These are phyloP conservation scores for Drosophila kanapiae DNA, from an alignment of 1,140 invertebrate genomes.

Conservation along the genomic window DNA sequence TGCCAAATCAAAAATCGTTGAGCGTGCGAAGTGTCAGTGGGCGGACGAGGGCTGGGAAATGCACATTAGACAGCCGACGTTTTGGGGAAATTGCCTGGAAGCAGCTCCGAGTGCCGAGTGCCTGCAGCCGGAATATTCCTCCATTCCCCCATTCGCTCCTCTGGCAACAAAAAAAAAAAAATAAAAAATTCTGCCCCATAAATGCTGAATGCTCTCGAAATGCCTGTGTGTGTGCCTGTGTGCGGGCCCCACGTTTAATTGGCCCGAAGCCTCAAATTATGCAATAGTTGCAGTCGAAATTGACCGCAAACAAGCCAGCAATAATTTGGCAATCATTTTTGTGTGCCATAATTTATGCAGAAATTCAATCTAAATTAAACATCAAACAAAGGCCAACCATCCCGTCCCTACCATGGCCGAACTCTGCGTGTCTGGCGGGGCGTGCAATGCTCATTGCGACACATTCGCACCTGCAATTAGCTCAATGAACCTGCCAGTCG, in stretches of 20 bases:
- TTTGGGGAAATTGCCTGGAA: conserved; percentile 46
- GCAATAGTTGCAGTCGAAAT: conserved; percentile 47
- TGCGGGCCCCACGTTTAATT: conserved; percentile 26
- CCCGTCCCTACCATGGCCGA: background rate
- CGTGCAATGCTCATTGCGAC: conserved; percentile 60
- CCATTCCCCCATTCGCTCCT: background rate
- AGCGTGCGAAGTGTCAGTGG: conserved; percentile 66
- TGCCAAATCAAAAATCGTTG: conserved; percentile 74
- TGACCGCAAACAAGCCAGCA: conserved; percentile 64
- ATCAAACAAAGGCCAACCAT: conserved; percentile 41
- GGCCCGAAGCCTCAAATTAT: conserved; percentile 42
- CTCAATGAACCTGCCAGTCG: conserved; percentile 48
- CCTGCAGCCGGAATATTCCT: conserved; percentile 2
- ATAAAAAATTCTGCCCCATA: conserved; percentile 27
- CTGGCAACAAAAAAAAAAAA: background rate
- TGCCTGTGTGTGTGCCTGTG: conserved; percentile 15
- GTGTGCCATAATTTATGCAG: conserved; percentile 60
- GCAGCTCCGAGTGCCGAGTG: conserved; percentile 7
- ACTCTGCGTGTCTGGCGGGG: conserved; percentile 44
- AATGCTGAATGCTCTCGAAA: conserved; percentile 18
- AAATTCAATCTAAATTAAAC: conserved; percentile 76
- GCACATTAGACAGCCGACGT: conserved; percentile 52
- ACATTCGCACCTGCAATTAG: conserved; percentile 80
- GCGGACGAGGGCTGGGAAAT: conserved; percentile 17
- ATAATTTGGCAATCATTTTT: conserved; percentile 63